A percentile compares a stretch with the other conserved stretches of the same genome.
Conservation (phyloP, 2,888 invertebrate species). For the Himalopsyche japonica region DNA sequence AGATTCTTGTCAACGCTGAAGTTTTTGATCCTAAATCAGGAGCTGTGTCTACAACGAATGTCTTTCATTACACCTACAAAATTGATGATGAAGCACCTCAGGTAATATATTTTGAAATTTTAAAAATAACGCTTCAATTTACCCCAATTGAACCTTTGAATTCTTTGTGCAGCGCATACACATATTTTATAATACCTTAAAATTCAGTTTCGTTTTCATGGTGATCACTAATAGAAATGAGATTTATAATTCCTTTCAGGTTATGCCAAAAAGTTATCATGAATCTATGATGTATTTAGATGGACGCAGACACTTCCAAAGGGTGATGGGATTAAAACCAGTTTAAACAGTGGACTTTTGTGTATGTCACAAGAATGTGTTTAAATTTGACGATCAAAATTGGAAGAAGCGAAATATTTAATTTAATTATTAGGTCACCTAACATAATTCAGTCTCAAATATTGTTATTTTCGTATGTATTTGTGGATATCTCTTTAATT, state of each 20-base stretch:
- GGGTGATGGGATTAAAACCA: conserved; percentile 20
- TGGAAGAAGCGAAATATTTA: no score
- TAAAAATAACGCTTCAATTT: no score
- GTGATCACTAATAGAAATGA: neutral
- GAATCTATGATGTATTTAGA: conserved; percentile 63
- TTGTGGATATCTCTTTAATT: no score
- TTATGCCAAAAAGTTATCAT: conserved; percentile 69
- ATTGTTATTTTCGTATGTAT: no score
- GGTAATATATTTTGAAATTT: neutral
- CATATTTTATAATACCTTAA: no score
- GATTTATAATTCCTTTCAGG: conserved; percentile 40
- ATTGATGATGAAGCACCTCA: conserved; percentile 54
- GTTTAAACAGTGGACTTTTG: neutral
- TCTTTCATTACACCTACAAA: conserved; percentile 73
- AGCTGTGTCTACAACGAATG: conserved; percentile 66
- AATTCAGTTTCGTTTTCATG: no score
- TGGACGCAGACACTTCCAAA: conserved; percentile 31
- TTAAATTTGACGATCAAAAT: no score
- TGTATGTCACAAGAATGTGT: no score
- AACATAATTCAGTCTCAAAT: no score
- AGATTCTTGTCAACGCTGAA: conserved; percentile 71
- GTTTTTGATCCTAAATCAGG: conserved; percentile 63
- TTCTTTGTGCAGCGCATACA: no score
- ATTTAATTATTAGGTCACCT: no score
- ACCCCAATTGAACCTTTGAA: no score